Evolutionary conservation across 2,888 invertebrate species (phyloP), one percentile per base, ranked within the genome.

Genomic region (Caenorhabditis imperialis): DNA sequence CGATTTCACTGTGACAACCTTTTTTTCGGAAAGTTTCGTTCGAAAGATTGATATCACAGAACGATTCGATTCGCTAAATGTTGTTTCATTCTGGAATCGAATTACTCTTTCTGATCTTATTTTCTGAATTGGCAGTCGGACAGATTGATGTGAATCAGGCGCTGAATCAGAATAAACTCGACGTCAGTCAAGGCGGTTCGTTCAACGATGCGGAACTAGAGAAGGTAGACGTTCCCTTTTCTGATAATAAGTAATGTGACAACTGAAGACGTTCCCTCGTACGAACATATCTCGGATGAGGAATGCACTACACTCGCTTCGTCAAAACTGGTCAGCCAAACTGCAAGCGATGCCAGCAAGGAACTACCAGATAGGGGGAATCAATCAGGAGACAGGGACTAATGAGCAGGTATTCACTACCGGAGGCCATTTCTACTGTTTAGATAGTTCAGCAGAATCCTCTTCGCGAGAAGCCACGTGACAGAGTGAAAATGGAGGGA

Each of bases 311-410:
- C 18, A 27, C 7, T 48, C 61, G 33, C 42, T 74, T 1, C 61
- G 74, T 10, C 74, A 74, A 23, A 61, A 61, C 38, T 74, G 74
- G 74, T 55, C 54, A 1, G 40, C 47, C 8, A 74, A 62, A 35
- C 18, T 74, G 23, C 74, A 69, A 69, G 61, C 67, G 51, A 60
- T 61, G 55, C 74, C 74, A 35, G 50, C 67, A 1, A 37, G 50
- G 12, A 62, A 45, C 27, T 61, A 30, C 22, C 47, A 45, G 44
- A 5, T 23, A 20, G 55, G 25, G 7, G 54, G 37, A 4, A 35
- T 16, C 16, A 54, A 63, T 30, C 47, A 54, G 38, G 47, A 25
- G 14, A 18, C 25, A n/a, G 53, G 45, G n/a, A 18, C 20, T 7
- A 14, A 6, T 18, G 38, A 47, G 20, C 38, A 44, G 22, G 63